Evolutionary conservation across 2,888 invertebrate species (phyloP).

Genomic region (Caenorhabditis afra): DNA sequence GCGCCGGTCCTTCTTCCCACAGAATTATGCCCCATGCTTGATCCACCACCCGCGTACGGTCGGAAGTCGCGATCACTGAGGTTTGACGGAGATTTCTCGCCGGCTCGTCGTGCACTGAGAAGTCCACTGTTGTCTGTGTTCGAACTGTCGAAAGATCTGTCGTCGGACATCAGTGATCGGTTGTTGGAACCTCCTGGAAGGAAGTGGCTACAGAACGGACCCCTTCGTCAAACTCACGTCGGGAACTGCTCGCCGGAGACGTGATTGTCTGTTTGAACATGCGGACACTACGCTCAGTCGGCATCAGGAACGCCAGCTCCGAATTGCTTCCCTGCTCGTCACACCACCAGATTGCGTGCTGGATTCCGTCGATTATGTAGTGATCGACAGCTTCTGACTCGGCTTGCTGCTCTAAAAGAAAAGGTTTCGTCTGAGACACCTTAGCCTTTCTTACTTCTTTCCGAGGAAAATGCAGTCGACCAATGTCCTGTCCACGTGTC

Average conservation of each 20-base stretch:
- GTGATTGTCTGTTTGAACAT: constrained; percentile 69
- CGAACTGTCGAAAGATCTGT: constrained; percentile 54
- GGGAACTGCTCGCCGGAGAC: constrained; percentile 65
- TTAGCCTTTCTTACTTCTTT: constrained; percentile 63
- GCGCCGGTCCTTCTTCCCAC: constrained; percentile 75
- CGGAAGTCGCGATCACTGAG: constrained; percentile 61
- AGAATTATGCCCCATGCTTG: constrained; percentile 54
- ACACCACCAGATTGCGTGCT: constrained; percentile 75
- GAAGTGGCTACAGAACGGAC: background rate
- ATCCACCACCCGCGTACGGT: constrained; percentile 61
- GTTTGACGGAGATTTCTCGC: constrained; percentile 57
- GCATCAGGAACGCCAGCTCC: constrained; percentile 95
- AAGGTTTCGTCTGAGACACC: background rate
- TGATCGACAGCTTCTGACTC: constrained; percentile 70
- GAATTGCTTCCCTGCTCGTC: constrained; percentile 60
- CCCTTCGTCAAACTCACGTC: constrained; percentile 30
- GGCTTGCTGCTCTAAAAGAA: constrained; percentile 59
- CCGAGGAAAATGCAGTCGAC: constrained; percentile 84
- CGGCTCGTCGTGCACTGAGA: constrained; percentile 23
- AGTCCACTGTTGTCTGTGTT: constrained; percentile 23
- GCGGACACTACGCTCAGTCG: constrained; percentile 81
- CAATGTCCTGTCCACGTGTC: constrained; percentile 96
- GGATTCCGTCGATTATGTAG: constrained; percentile 77
- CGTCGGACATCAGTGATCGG: constrained; percentile 53
- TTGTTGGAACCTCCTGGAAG: constrained; percentile 61